Base-by-base conservation (phyloP, 2,888 invertebrate genomes). In the Cheilosia variabilis region DNA sequence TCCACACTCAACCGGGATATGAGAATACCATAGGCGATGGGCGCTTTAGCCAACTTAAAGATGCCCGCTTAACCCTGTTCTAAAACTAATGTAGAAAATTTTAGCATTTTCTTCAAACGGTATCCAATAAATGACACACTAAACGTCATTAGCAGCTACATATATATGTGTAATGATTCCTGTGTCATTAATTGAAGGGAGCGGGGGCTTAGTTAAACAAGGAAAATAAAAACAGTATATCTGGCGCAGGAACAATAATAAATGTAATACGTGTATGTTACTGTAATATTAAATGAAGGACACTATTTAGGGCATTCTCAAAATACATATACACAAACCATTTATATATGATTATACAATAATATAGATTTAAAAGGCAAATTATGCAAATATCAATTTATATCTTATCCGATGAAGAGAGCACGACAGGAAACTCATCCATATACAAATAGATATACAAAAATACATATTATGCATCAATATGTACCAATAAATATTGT, bases 1-100 rank as follows among this genome's bases (percentile, higher is more conserved):
- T 94, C 94, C 2, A 94, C 94, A 1, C 94, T 94, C 88, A 94
- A 94, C 17, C 91, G 93, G 69, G 94, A 94, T 82, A 92, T 94
- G 89, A 91, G 94, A 89, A 93, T 94, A 63, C 94, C 93, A 87
- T 94, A 93, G 92, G 87, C 65, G 55, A 53, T 62, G 10, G 37
- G 19, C 37, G 58, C 50, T 45, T 22, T 58, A 62, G 22, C n/a
- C 27, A 15, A 43, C 6, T 1, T 22, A 41, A 53, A 73, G 47
- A 63, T 53, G 37, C 60, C 4, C 52, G 5, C 53, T 34, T 45
- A 63, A 37, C 24, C 34, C 52, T 7, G 43, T 52, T 58, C 37
- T 62, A 57, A 63, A 55, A 58, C 37, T 19, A 37, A 65, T 6
- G 6, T 37, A 37, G 47, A 22, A 65, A 50, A 37, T 41, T 41